Conservation (phyloP, 2,113 vertebrate genomes). For the Salminus brasiliensis region DNA sequence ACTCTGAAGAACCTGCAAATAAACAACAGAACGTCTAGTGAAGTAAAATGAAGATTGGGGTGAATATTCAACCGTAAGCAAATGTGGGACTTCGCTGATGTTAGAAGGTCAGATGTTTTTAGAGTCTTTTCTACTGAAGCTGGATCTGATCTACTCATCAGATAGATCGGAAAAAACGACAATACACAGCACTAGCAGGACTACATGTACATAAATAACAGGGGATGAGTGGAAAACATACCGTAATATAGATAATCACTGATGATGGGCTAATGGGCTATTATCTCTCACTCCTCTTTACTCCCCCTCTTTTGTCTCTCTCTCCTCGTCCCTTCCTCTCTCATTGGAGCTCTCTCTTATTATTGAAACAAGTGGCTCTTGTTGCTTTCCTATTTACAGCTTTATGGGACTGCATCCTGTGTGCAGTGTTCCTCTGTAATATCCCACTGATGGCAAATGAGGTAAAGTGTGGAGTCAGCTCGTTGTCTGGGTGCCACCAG, state of each 20-base stretch:
- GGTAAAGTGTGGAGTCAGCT: not conserved
- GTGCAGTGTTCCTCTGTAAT: not conserved
- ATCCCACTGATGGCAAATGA: constrained; percentile 11
- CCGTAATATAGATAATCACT: constrained; percentile 5
- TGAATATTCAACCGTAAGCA: no score
- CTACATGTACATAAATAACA: not conserved
- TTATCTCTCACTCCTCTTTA: constrained; percentile 8
- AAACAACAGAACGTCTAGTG: no score
- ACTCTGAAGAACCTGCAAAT: not conserved
- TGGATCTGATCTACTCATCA: no score
- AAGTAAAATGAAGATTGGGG: no score
- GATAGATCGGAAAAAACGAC: no score
- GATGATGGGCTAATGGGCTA: constrained; percentile 24
- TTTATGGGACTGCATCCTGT: not conserved
- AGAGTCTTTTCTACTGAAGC: no score
- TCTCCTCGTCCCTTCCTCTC: not conserved
- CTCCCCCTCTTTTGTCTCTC: not conserved
- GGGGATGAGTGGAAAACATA: not conserved
- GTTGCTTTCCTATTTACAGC: constrained; percentile 39
- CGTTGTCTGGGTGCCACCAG: not conserved
- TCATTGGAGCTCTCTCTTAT: not conserved
- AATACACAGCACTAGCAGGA: no score
- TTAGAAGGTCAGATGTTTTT: no score
- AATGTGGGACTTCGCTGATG: no score
- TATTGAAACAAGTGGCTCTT: constrained; percentile 3